These are phyloP conservation scores for Corythaeola cristata DNA, from an alignment of 2,113 vertebrate genomes.

Conservation along the genomic window DNA sequence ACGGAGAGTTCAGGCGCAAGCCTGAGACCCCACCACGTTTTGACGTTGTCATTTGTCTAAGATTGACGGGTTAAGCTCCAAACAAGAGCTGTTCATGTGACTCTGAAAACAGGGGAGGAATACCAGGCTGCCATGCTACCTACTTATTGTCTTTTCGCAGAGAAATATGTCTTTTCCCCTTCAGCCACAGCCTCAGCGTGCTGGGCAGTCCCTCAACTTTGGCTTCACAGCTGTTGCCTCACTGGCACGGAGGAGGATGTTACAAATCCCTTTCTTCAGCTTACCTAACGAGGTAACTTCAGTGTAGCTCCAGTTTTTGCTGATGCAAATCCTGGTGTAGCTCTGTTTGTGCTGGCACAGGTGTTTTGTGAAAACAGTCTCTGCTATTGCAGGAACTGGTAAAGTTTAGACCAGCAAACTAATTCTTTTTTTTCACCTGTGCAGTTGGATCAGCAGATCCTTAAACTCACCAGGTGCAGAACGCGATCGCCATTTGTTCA, in stretches of 20 bases:
- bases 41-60: background rate
- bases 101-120: background rate
- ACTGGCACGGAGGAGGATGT: background rate
- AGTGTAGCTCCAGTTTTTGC: background rate
- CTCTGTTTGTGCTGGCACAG: background rate
- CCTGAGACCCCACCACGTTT: fast-evolving
- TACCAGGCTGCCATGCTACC: background rate
- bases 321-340: background rate
- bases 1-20: background rate
- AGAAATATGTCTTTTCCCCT: background rate
- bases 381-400: background rate
- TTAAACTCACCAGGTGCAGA: background rate
- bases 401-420: background rate
- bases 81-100: fast-evolving
- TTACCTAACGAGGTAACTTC: background rate
- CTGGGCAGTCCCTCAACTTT: background rate
- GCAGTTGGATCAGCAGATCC: background rate
- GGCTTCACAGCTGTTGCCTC: background rate
- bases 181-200: background rate
- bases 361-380: background rate
- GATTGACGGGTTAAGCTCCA: background rate
- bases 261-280: background rate
- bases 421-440: background rate
- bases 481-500: fast-evolving
- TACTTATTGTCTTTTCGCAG: fast-evolving